phyloP scores from a whole-genome alignment of 2,888 invertebrate species.

The Polia nebulosa region DNA sequence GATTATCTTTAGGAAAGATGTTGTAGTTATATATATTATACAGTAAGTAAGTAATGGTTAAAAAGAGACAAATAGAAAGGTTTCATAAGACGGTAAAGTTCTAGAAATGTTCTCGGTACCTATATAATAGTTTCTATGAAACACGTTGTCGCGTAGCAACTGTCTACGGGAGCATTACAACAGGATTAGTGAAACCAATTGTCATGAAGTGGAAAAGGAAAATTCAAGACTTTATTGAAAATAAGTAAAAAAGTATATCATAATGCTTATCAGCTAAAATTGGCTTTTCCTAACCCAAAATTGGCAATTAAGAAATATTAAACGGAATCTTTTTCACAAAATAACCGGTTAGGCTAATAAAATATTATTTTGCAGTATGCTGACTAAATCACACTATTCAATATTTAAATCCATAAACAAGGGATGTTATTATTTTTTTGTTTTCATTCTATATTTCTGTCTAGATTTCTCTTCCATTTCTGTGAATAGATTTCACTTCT shows the following conservation, averaged over 20 bases:
- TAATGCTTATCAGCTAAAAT: not conserved
- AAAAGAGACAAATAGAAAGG: not conserved
- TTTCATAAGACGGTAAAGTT: not conserved
- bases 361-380: not conserved
- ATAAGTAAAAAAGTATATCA: too few species aligned
- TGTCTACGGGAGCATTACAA: too few species aligned
- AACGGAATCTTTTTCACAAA: not conserved
- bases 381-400: not conserved
- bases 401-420: not conserved
- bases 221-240: not conserved
- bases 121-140: too few species aligned
- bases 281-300: not conserved
- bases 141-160: too few species aligned
- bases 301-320: not conserved
- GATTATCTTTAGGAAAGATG: constrained; percentile 6
- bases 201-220: too few species aligned
- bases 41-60: not conserved
- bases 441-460: not conserved
- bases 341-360: not conserved
- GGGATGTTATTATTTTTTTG: not conserved
- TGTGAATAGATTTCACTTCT: not conserved
- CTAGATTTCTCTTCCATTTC: too few species aligned
- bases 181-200: too few species aligned
- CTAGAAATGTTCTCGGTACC: too few species aligned
- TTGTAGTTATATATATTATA: not conserved